A percentile compares a stretch with the other conserved stretches of the same genome.
Conservation (phyloP, 2,797 vertebrate species). For the Catamblyrhynchus diadema region DNA sequence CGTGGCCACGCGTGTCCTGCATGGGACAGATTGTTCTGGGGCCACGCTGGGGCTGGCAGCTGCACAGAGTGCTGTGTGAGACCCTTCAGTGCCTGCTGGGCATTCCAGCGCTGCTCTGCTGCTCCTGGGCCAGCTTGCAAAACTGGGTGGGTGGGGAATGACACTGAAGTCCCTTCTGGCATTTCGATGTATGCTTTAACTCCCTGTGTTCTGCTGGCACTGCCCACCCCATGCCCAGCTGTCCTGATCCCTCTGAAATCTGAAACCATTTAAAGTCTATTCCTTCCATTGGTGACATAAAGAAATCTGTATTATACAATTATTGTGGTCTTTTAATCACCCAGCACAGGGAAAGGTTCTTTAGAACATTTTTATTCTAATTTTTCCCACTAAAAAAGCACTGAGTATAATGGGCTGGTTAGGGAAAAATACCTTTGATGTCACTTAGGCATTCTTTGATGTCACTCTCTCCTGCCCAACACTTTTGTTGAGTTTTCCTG, state of each 20-base stretch:
- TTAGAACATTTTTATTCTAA: neutral
- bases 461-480: neutral
- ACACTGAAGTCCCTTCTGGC: neutral
- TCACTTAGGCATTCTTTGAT: neutral
- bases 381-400: neutral
- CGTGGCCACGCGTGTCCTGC: neutral
- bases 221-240: neutral
- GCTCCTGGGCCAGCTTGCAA: neutral
- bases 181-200: neutral
- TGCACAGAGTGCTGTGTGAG: neutral
- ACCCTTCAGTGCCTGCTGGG: neutral
- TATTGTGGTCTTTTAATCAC: rapidly evolving
- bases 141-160: neutral
- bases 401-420: neutral
- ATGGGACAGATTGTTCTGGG: conserved; percentile 4
- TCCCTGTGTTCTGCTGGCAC: neutral
- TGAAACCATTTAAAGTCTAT: neutral
- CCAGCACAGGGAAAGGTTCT: neutral
- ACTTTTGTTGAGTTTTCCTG: neutral
- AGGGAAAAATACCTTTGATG: neutral
- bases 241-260: neutral
- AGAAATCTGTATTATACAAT: neutral
- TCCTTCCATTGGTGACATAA: neutral
- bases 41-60: neutral
- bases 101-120: neutral